These are phyloP conservation scores for Pseudomyrmex concolor DNA, from an alignment of 1,140 invertebrate species.

Conservation along the genomic window DNA sequence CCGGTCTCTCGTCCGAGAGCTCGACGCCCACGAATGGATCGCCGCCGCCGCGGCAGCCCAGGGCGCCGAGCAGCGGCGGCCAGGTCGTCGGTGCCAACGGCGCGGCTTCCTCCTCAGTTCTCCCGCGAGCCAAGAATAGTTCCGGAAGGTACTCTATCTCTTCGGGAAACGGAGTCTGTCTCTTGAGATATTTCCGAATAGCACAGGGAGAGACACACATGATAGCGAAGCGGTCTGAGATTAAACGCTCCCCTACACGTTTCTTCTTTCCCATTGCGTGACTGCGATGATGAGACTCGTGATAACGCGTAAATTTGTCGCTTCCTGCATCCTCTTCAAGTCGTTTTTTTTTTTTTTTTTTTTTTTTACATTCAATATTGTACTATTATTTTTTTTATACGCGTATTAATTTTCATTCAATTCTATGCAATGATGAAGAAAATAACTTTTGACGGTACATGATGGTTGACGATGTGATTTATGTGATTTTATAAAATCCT, in stretches of 20 bases:
- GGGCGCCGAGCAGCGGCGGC: conserved; percentile 41
- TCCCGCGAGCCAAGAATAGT: conserved; percentile 26
- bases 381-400: too few species aligned
- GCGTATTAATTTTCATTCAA: too few species aligned
- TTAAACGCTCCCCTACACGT: not conserved
- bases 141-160: conserved; percentile 71
- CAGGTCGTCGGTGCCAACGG: conserved; percentile 47
- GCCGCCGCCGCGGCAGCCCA: conserved; percentile 79
- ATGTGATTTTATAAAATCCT: not conserved
- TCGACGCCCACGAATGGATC: conserved; percentile 82
- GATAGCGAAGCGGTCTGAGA: conserved; percentile 1
- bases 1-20: conserved; percentile 82
- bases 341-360: not conserved
- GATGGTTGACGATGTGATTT: too few species aligned
- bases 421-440: too few species aligned
- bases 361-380: not conserved
- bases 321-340: not conserved
- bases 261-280: conserved; percentile 7
- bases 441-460: too few species aligned
- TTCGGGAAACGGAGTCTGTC: not conserved
- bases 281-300: conserved; percentile 18
- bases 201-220: not conserved
- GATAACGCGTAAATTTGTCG: conserved; percentile 4
- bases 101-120: not conserved
- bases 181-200: conserved; percentile 22